Base-by-base conservation (phyloP, 2,797 vertebrate genomes). In the Myioborus melanocephalus region DNA sequence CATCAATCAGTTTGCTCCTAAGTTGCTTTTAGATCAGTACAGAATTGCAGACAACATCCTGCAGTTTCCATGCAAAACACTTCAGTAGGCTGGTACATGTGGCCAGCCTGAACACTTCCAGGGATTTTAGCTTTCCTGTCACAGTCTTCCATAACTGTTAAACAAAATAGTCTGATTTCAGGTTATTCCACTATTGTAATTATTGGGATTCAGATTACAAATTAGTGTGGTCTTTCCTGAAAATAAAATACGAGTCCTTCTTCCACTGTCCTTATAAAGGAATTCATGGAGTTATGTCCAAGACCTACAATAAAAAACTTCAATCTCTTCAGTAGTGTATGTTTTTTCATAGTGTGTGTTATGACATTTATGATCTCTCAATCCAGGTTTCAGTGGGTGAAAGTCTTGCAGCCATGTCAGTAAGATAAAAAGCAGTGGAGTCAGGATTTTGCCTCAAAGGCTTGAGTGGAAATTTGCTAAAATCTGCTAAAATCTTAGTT, bases 301-400 rank as follows among this genome's bases (percentile, higher is more conserved):
- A 72, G 55, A 55, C 32, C 13, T 57, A 15, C 22, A 39, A 4
- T 46, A 65, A 49, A 73, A 65, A 5, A 26, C 12, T 59, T 60
- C 4, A 5, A 4, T 39, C 7, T n/a, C 28, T 53, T 66, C 3
- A 85, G 0, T 22, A 37, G 50, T 27, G 27, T 22, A 0, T 63
- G 8, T 20, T 43, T 41, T 78, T 72, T 78, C 26, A 12, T 11
- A 3, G n/a, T 61, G 7, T 79, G 9, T 49, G 10, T 61, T 75
- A 39, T 6, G 26, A 4, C 12, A 4, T 70, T 69, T 37, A 8
- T 83, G 64, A 61, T 60, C 30, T 57, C 28, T 37, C 69, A 71
- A 26, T n/a, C 43, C 24, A 30, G 20, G 12, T 78, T 80, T 91
- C 59, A 26, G 0, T 39, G 76, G 6, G 18, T 83, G n/a, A 50